These are phyloP conservation scores for Drosophila hamatofila DNA, from an alignment of 2,888 invertebrate genomes.

Conservation along the genomic window DNA sequence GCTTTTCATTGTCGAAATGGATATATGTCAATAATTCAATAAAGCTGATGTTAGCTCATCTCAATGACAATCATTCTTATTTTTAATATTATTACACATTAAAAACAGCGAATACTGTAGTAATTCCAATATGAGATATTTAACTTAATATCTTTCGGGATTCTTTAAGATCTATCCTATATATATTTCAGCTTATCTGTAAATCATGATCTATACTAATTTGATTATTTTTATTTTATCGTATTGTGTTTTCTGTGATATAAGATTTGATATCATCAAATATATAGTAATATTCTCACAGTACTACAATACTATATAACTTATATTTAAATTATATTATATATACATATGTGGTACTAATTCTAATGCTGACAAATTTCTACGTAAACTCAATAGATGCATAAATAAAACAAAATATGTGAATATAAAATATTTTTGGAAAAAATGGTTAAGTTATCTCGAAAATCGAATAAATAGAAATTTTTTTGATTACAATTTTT, in stretches of 20 bases:
- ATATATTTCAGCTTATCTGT: not conserved
- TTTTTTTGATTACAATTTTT: too few species aligned
- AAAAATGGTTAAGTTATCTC: not conserved
- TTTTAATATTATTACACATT: not conserved
- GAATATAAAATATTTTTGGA: not conserved
- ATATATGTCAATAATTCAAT: not conserved
- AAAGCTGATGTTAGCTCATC: constrained; percentile 1
- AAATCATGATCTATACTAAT: not conserved
- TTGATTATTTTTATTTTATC: not conserved
- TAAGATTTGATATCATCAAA: not conserved
- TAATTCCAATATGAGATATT: not conserved
- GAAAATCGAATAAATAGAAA: not conserved
- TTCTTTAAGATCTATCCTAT: not conserved
- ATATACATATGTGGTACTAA: not conserved
- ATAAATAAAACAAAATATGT: not conserved
- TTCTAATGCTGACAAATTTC: not conserved
- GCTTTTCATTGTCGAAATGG: not conserved
- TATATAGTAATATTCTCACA: not conserved
- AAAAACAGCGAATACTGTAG: not conserved
- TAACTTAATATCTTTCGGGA: not conserved
- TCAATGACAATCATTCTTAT: not conserved
- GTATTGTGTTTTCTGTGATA: not conserved
- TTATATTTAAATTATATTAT: not conserved
- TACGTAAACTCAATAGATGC: not conserved
- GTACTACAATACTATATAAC: not conserved